Conservation (phyloP, 2,888 invertebrate species). For the Drosophila kuntzei region DNA sequence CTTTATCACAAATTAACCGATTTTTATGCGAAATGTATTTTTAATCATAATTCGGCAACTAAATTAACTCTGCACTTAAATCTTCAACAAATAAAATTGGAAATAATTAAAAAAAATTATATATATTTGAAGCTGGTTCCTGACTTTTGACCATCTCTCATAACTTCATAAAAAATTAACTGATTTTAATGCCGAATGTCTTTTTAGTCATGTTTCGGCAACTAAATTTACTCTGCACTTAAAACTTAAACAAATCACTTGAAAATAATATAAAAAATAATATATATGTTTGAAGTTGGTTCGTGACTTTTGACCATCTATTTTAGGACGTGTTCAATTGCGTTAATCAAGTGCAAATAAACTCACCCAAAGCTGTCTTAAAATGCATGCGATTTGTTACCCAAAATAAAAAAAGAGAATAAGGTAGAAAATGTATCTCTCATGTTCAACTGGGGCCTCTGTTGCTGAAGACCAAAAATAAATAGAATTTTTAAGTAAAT, state of each 20-base stretch:
- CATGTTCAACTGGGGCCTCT: constrained; percentile 9
- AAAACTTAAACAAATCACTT: constrained; percentile 13
- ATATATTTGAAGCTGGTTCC: constrained; percentile 14
- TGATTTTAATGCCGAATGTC: too few species aligned
- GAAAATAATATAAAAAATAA: too few species aligned
- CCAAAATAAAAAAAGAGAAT: neutral
- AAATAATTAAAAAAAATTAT: constrained; percentile 12
- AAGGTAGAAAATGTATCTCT: neutral
- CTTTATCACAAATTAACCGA: too few species aligned
- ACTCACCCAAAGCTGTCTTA: constrained; percentile 25
- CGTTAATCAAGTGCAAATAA: constrained; percentile 59
- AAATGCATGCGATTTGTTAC: constrained; percentile 38
- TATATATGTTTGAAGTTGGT: too few species aligned
- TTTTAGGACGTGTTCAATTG: constrained; percentile 32
- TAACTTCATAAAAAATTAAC: too few species aligned
- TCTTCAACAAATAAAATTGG: constrained; percentile 13
- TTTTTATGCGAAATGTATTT: too few species aligned
- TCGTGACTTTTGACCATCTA: constrained; percentile 5
- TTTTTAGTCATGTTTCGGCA: too few species aligned
- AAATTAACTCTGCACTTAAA: too few species aligned
- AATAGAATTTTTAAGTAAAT: constrained; percentile 80
- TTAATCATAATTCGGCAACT: too few species aligned
- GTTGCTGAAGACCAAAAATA: constrained; percentile 68
- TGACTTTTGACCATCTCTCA: too few species aligned
- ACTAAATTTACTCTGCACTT: too few species aligned